phyloP scores from a whole-genome alignment of 1,140 invertebrate genomes.

The Apis cerana region DNA sequence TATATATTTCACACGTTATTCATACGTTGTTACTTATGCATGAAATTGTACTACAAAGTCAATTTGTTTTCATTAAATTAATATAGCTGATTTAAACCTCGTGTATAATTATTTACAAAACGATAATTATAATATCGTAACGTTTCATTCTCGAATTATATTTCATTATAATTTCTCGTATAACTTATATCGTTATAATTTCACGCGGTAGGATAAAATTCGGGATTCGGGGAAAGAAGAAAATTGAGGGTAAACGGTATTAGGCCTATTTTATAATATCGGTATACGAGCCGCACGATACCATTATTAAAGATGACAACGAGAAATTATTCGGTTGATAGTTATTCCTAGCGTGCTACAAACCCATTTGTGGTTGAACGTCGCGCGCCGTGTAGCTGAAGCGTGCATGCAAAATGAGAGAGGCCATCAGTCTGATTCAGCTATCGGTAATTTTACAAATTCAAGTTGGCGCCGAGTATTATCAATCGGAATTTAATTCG shows the following conservation, averaged over 20 bases:
- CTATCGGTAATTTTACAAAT: constrained; percentile 48
- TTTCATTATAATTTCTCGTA: background rate
- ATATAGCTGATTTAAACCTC: background rate
- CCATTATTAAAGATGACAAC: constrained; percentile 61
- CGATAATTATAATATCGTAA: background rate
- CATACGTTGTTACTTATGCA: too few species aligned
- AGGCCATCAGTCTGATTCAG: constrained; percentile 45
- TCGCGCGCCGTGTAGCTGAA: constrained; percentile 7
- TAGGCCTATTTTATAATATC: constrained; percentile 36
- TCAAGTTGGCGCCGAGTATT: constrained; percentile 27
- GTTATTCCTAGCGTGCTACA: constrained; percentile 58
- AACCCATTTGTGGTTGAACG: constrained; percentile 54
- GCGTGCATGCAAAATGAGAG: constrained; percentile 46
- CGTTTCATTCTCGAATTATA: background rate
- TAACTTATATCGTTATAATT: background rate
- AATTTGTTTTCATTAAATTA: too few species aligned
- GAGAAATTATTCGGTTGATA: constrained; percentile 59
- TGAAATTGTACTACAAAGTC: too few species aligned
- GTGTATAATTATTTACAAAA: too few species aligned
- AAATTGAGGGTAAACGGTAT: constrained; percentile 21
- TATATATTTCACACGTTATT: too few species aligned
- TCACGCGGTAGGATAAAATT: background rate
- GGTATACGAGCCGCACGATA: constrained; percentile 36
- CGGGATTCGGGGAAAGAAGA: background rate
- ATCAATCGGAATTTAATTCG: constrained; percentile 41